Percentiles rank a stretch among this genome's conserved stretches.
Evolutionary conservation across 2,113 vertebrate species (phyloP).

Genomic region (Sus scrofa): DNA sequence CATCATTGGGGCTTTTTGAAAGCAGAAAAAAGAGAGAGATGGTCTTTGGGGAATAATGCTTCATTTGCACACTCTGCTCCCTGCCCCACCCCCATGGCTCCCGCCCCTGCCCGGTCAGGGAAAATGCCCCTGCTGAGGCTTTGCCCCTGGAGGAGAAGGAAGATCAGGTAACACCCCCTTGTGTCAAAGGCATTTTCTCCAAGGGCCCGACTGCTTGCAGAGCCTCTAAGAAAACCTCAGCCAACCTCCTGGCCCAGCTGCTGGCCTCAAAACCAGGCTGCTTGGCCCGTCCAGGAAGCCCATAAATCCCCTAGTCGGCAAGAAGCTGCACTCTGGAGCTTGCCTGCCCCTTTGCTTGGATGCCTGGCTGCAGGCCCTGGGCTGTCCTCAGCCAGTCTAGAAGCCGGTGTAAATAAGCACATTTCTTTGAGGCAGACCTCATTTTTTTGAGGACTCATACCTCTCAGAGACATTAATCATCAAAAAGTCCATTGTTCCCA

Average conservation of each 20-base stretch:
- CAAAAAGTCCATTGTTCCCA: neutral
- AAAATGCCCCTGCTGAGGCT: constrained; percentile 48
- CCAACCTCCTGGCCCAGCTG: constrained; percentile 44
- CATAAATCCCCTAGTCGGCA: constrained; percentile 4
- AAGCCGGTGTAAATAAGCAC: constrained; percentile 41
- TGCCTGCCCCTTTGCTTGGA: neutral
- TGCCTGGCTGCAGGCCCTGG: constrained; percentile 48
- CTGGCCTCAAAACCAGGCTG: constrained; percentile 54
- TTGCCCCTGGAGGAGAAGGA: constrained; percentile 13
- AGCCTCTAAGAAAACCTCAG: constrained; percentile 59
- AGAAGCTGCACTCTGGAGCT: neutral
- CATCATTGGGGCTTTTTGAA: constrained; percentile 52
- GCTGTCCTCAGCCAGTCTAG: constrained; percentile 1
- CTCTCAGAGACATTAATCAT: neutral
- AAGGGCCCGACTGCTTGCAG: constrained; percentile 21
- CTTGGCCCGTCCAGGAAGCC: neutral
- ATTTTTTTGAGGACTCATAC: constrained; percentile 35
- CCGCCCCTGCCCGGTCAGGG: neutral
- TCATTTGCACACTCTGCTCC: neutral
- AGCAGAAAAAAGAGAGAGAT: constrained; percentile 22
- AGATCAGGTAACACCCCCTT: constrained; percentile 39
- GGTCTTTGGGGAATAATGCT: constrained; percentile 65
- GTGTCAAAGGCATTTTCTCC: constrained; percentile 53
- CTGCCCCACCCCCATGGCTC: neutral
- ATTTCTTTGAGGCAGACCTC: neutral